These are phyloP conservation scores for Mustelus asterias DNA, from an alignment of 2,113 vertebrate species.

Conservation along the genomic window DNA sequence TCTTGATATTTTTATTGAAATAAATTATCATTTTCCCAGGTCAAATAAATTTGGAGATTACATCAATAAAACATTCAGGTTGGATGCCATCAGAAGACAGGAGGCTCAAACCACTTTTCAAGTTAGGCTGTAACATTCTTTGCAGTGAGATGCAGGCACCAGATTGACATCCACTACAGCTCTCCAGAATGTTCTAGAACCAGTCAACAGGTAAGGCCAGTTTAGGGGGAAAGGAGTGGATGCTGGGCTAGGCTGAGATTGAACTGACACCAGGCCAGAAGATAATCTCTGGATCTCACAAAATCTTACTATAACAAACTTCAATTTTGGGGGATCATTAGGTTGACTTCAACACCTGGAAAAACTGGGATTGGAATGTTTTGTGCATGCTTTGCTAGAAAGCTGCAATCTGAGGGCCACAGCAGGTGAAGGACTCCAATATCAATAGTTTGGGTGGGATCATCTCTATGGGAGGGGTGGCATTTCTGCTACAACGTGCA, in stretches of 20 bases:
- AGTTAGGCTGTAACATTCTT: too few relatives aligned
- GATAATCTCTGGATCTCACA: neutral
- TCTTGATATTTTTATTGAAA: neutral
- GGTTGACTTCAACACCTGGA: neutral
- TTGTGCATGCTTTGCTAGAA: neutral
- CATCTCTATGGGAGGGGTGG: neutral
- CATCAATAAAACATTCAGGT: neutral
- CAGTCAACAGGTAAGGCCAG: neutral
- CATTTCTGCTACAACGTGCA: neutral
- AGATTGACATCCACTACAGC: neutral
- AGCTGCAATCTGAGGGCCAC: neutral
- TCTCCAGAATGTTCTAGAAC: neutral
- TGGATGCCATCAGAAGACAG: neutral
- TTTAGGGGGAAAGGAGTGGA: neutral
- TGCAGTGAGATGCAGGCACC: neutral
- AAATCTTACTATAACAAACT: neutral
- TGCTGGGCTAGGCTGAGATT: neutral
- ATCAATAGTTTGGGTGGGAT: neutral
- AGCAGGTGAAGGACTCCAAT: neutral
- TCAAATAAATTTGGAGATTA: neutral
- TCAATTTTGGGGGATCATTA: neutral
- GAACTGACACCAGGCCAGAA: neutral
- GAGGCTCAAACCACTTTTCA: too few relatives aligned
- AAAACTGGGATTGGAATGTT: neutral
- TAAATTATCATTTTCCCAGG: neutral